Percentiles rank a stretch among this genome's conserved stretches.
phyloP scores from a whole-genome alignment of 2,113 vertebrate genomes.

The Lipotes vexillifer region DNA sequence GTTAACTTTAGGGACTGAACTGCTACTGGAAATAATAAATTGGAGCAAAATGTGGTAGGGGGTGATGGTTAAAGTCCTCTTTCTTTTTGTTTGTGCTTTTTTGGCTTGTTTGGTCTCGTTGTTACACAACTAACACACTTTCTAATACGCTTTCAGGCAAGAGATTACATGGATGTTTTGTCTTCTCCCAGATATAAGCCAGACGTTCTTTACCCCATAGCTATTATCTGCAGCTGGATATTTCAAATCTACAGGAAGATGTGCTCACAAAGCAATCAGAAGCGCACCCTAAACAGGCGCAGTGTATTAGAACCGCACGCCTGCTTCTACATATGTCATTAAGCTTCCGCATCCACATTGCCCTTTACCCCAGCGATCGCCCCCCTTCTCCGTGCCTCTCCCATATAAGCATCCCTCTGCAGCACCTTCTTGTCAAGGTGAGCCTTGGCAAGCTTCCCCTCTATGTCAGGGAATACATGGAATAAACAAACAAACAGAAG shows the following conservation, averaged over 20 bases:
- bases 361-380: not conserved
- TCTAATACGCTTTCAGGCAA: conserved; percentile 34
- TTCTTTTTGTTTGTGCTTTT: not conserved
- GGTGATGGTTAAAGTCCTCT: conserved; percentile 26
- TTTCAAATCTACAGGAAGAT: conserved; percentile 56
- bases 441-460: conserved; percentile 43
- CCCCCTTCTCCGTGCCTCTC: conserved; percentile 6
- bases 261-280: conserved; percentile 65
- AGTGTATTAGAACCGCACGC: conserved; percentile 52
- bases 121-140: conserved; percentile 20
- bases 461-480: conserved; percentile 3
- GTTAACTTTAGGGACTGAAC: conserved; percentile 84
- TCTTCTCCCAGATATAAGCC: conserved; percentile 55
- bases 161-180: conserved; percentile 50
- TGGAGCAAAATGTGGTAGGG: conserved; percentile 72
- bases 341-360: conserved; percentile 54
- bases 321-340: conserved; percentile 71
- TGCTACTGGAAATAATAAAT: conserved; percentile 83
- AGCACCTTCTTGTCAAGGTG: conserved; percentile 57
- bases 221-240: conserved; percentile 46
- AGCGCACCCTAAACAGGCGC: conserved; percentile 13
- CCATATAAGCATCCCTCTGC: conserved; percentile 46
- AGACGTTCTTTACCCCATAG: conserved; percentile 14
- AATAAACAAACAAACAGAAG: conserved; percentile 40
- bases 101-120: not conserved